Percentiles rank a stretch among this genome's conserved stretches.
These are phyloP conservation scores for Zaprionus camerounensis DNA, from an alignment of 1,140 invertebrate species.

Conservation along the genomic window DNA sequence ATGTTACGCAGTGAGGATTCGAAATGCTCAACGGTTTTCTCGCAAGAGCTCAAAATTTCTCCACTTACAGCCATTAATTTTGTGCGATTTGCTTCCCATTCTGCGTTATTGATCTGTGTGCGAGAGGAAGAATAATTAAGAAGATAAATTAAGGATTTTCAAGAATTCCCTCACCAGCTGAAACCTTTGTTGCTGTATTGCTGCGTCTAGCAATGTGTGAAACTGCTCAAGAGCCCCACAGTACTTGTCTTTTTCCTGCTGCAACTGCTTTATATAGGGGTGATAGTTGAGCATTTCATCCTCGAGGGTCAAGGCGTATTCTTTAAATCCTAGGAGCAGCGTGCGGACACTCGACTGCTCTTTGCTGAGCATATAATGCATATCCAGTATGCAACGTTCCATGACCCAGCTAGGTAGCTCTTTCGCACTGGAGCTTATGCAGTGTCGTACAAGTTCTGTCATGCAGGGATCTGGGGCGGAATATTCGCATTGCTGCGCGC, in stretches of 20 bases:
- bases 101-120: constrained; percentile 26
- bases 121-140: not conserved
- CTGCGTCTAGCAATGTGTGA: not conserved
- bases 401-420: constrained; percentile 27
- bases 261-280: constrained; percentile 7
- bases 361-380: constrained; percentile 54
- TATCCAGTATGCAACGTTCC: constrained; percentile 29
- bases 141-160: not conserved
- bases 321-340: constrained; percentile 49
- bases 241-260: constrained; percentile 17
- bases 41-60: not conserved
- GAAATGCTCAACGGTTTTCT: constrained; percentile 17
- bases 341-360: constrained; percentile 44
- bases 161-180: constrained; percentile 30
- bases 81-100: constrained; percentile 31
- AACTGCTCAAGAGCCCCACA: constrained; percentile 45
- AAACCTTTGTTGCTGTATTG: constrained; percentile 19
- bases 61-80: constrained; percentile 1
- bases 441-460: constrained; percentile 24
- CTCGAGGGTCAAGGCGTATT: constrained; percentile 58
- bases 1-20: constrained; percentile 27
- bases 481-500: constrained; percentile 8
- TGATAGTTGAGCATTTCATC: constrained; percentile 43
- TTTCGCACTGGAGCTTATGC: not conserved
- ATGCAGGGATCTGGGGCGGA: constrained; percentile 6